Percentiles rank a stretch among this genome's conserved stretches.
Evolutionary conservation across 2,113 vertebrate species (phyloP).

Genomic region (Lucifuga dentata): DNA sequence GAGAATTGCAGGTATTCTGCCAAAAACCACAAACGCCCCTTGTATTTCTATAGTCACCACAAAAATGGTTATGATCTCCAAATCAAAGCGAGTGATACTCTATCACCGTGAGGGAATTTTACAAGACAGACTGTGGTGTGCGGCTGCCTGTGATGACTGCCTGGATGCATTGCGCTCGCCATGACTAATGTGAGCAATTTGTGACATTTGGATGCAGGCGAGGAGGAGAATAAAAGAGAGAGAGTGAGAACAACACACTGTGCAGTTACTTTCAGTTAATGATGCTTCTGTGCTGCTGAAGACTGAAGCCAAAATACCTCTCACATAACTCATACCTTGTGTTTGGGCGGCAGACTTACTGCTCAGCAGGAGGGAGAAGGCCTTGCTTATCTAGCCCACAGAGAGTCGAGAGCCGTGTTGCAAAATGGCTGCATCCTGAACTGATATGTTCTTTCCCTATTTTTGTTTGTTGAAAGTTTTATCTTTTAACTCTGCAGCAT

Average conservation of each 20-base stretch:
- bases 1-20: background rate
- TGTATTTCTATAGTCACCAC: background rate
- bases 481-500: slow-evolving; percentile 32
- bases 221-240: slow-evolving; percentile 24
- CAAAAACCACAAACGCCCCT: slow-evolving; percentile 1
- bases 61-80: slow-evolving; percentile 20
- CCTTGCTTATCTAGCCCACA: slow-evolving; percentile 48
- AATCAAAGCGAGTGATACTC: slow-evolving; percentile 52
- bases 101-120: slow-evolving; percentile 56
- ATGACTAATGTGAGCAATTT: slow-evolving; percentile 72
- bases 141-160: slow-evolving; percentile 67
- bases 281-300: slow-evolving; percentile 50
- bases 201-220: slow-evolving; percentile 57
- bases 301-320: slow-evolving; percentile 61
- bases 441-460: background rate
- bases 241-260: slow-evolving; percentile 7
- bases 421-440: slow-evolving; percentile 16
- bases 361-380: slow-evolving; percentile 42
- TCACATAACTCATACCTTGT: slow-evolving; percentile 64
- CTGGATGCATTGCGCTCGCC: slow-evolving; percentile 46
- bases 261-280: slow-evolving; percentile 38
- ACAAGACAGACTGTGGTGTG: slow-evolving; percentile 42
- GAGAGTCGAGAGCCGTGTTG: slow-evolving; percentile 14
- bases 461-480: slow-evolving; percentile 23
- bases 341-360: slow-evolving; percentile 50